Evolutionary conservation across 2,888 invertebrate genomes (phyloP), one percentile per base, ranked within the genome.

Genomic region (Nipponacmea schrenckii): DNA sequence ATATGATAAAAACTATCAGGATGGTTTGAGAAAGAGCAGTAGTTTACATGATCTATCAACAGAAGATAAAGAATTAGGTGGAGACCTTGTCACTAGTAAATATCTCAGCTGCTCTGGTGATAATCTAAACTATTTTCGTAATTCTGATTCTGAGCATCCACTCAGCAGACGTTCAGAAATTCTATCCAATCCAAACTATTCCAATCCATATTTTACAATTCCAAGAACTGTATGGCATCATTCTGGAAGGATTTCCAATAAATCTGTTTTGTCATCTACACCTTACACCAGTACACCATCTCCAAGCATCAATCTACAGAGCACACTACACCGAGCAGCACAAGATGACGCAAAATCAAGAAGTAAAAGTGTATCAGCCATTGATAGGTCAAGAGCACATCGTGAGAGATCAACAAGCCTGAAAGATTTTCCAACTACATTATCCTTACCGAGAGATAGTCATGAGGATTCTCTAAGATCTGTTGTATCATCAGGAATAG

Each of bases 21-120:
- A 87, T 46, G 85, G 84, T 7, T 76, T 88, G 48, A 77, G 85
- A 27, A 87, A 87, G 73, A 87, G 87, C 73, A 86, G 82, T 77
- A 87, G 87, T 71, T 74, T 87, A 66, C 84, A 86, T 72, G 87
- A 88, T 69, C 70, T 88, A 62, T 79, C 83, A 24, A 76, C 82
- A 7, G 76, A 80, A 39, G 79, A 79, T 27, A 69, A 74, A 66
- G 79, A 77, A 17, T 76, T 78, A 48, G 50, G 75, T 12, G 71
- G 76, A 12, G 76, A 72, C 62, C 72, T 84, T 24, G 80, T 77
- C 65, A 78, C 81, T 1, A 82, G 83, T 12, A 71, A 82, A 26
- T 84, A 80, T 70, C 78, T 85, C 15, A 85, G 85, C 73, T 79
- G 81, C n/a, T 85, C 85, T 24, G 84, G 85, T 31, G 85, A 85